phyloP scores from a whole-genome alignment of 2,113 vertebrate species.

The Callionymus lyra region DNA sequence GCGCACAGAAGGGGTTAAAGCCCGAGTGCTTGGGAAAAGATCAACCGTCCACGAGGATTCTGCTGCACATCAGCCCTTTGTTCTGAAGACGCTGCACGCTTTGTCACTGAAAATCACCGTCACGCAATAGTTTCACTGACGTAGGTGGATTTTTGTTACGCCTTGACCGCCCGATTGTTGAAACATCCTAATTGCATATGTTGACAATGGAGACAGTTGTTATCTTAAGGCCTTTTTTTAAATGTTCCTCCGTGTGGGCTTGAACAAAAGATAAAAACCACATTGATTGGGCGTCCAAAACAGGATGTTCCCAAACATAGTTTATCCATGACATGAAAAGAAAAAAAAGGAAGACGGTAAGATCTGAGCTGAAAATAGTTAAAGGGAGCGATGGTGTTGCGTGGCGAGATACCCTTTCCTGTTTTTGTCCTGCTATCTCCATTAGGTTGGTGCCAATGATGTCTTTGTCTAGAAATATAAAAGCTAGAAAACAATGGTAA shows the following conservation, averaged over 20 bases:
- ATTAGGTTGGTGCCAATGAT: too few species aligned
- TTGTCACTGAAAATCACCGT: slow-evolving; percentile 30
- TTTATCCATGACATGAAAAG: slow-evolving; percentile 33
- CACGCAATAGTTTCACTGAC: neutral
- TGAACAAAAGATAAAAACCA: neutral
- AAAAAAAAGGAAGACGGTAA: slow-evolving; percentile 21
- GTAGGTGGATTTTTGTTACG: slow-evolving; percentile 34
- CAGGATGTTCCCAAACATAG: slow-evolving; percentile 34
- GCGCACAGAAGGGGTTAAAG: slow-evolving; percentile 39
- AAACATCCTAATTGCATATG: slow-evolving; percentile 27
- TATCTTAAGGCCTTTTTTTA: slow-evolving; percentile 19
- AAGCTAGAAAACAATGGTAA: too few species aligned
- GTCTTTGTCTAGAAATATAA: too few species aligned
- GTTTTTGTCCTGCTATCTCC: slow-evolving; percentile 53
- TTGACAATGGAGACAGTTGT: slow-evolving; percentile 40
- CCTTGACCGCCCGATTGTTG: slow-evolving; percentile 33
- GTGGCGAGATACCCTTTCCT: slow-evolving; percentile 42
- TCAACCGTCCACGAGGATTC: slow-evolving; percentile 29
- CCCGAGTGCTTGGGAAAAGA: slow-evolving; percentile 19
- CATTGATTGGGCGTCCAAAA: slow-evolving; percentile 22
- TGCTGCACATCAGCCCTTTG: slow-evolving; percentile 19
- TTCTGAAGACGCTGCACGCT: slow-evolving; percentile 5
- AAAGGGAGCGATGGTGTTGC: slow-evolving; percentile 17
- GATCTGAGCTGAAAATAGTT: slow-evolving; percentile 7
- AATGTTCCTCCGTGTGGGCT: slow-evolving; percentile 10